A percentile compares a stretch with the other conserved stretches of the same genome.
phyloP scores from a whole-genome alignment of 2,797 vertebrate genomes.

The Babyrousa celebensis region DNA sequence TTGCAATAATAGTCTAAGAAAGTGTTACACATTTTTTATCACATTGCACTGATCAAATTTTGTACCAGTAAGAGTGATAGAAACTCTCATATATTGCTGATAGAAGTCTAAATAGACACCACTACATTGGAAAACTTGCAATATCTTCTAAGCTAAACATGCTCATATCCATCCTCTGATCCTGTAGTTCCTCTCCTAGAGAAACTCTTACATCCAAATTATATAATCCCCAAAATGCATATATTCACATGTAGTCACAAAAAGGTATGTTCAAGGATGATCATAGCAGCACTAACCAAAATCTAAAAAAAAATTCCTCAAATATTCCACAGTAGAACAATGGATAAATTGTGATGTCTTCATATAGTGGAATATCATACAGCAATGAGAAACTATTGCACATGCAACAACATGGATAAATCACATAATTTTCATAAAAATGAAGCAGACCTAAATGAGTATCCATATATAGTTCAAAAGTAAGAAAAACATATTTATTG shows the following conservation, averaged over 20 bases:
- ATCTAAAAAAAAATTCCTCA: neutral
- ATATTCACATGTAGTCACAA: neutral
- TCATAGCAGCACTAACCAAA: neutral
- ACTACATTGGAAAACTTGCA: constrained; percentile 38
- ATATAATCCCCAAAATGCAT: neutral
- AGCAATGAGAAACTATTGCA: neutral
- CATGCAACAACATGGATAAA: neutral
- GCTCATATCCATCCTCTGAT: neutral
- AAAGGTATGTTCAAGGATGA: neutral
- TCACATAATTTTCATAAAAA: constrained; percentile 23
- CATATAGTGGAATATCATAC: neutral
- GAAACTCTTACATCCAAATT: neutral
- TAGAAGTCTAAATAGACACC: neutral
- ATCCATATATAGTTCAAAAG: neutral
- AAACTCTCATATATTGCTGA: neutral
- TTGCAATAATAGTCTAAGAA: neutral
- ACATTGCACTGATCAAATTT: neutral
- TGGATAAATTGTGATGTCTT: neutral
- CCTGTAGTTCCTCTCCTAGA: neutral
- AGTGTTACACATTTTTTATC: neutral
- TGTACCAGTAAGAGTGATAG: neutral
- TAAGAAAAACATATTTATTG: neutral
- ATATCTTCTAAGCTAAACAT: neutral
- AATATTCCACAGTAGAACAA: neutral
- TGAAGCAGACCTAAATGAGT: neutral